Evolutionary conservation across 2,113 vertebrate genomes (phyloP).

Genomic region (Charadrius vociferus): DNA sequence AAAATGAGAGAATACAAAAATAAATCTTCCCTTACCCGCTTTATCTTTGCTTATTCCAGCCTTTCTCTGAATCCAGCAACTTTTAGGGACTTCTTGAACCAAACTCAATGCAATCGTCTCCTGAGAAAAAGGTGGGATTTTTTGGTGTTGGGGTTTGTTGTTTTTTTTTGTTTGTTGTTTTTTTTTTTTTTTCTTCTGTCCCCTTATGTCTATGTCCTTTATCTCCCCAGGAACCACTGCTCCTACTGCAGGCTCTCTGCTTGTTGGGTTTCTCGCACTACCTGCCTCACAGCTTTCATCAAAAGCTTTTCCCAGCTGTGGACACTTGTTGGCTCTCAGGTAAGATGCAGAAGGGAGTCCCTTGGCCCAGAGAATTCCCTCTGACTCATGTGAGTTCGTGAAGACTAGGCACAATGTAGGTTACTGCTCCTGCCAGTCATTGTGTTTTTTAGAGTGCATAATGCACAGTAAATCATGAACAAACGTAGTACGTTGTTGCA

Average conservation of each 20-base stretch:
- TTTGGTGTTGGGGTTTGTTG: too few relatives aligned
- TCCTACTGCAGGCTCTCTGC: neutral
- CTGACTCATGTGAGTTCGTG: neutral
- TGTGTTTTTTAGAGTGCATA: neutral
- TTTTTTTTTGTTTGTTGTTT: accelerated
- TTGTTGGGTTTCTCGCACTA: neutral
- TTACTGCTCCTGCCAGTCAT: neutral
- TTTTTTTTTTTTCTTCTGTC: accelerated
- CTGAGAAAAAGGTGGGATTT: neutral
- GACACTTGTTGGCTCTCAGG: neutral
- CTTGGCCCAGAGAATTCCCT: neutral
- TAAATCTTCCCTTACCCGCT: neutral
- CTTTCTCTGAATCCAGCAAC: neutral
- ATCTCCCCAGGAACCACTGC: neutral
- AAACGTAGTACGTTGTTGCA: accelerated
- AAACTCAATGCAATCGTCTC: neutral
- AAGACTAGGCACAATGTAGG: neutral
- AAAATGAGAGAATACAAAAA: neutral
- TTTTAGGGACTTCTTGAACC: neutral
- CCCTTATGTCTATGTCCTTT: neutral
- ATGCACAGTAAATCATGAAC: neutral
- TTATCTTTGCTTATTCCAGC: neutral
- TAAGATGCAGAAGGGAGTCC: neutral
- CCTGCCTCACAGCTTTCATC: neutral
- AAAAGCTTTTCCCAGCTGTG: neutral